A percentile compares a stretch with the other conserved stretches of the same genome.
Evolutionary conservation across 2,888 invertebrate genomes (phyloP).

Genomic region (Drosophila buzzatii): DNA sequence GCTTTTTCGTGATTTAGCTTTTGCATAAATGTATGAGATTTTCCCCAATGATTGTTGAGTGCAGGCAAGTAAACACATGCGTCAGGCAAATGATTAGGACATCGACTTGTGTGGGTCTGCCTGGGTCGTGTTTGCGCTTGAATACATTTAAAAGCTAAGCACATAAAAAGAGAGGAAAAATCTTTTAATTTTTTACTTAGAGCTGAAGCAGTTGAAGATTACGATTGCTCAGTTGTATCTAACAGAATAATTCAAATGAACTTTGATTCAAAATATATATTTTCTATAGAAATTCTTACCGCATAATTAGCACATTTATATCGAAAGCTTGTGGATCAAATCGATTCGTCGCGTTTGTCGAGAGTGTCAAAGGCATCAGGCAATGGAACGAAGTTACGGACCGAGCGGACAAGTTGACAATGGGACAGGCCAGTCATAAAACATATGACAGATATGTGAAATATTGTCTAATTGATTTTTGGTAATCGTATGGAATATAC

Average conservation of each 20-base stretch:
- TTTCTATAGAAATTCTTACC: conserved; percentile 25
- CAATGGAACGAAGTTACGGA: conserved; percentile 47
- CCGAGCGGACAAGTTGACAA: conserved; percentile 68
- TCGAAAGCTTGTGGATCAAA: conserved; percentile 67
- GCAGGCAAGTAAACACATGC: conserved; percentile 61
- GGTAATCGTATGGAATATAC: conserved; percentile 31
- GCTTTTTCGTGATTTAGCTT: conserved; percentile 69
- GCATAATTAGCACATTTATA: conserved; percentile 72
- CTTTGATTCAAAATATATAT: background rate
- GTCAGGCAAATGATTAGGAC: conserved; percentile 17
- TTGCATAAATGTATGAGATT: conserved; percentile 73
- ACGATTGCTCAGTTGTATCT: too few species aligned
- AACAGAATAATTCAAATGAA: background rate
- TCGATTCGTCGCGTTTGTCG: conserved; percentile 61
- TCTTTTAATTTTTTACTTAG: background rate
- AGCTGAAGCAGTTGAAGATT: too few species aligned
- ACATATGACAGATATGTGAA: conserved; percentile 70
- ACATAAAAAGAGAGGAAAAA: background rate
- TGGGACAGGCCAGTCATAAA: conserved; percentile 62
- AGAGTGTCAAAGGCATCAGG: conserved; percentile 48
- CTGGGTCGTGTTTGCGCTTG: conserved; percentile 12
- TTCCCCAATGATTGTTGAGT: conserved; percentile 60
- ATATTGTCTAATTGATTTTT: conserved; percentile 75
- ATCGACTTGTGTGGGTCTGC: background rate
- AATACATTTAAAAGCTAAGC: background rate